A percentile compares a stretch with the other conserved stretches of the same genome.
Evolutionary conservation across 2,797 vertebrate genomes (phyloP).

Genomic region (Chelmon rostratus): DNA sequence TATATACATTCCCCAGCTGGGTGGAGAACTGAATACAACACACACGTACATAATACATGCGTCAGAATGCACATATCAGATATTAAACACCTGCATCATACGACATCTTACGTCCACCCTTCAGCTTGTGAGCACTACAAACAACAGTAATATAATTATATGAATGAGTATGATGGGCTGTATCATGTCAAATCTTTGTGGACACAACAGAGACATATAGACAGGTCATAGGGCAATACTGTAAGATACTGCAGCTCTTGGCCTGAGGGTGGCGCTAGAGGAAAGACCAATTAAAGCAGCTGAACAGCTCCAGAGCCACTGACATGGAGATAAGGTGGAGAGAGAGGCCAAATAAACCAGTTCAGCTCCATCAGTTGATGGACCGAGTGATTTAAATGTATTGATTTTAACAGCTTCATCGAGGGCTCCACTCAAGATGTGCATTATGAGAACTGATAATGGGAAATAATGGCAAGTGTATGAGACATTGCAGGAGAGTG

Average conservation of each 20-base stretch:
- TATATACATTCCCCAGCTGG: neutral
- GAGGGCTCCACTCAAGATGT: conserved; percentile 31
- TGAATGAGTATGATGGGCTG: neutral
- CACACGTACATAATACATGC: neutral
- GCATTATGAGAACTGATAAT: conserved; percentile 44
- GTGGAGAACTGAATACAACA: neutral
- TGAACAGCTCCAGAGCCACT: neutral
- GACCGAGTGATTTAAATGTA: conserved; percentile 25
- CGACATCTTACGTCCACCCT: neutral
- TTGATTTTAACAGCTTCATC: conserved; percentile 50
- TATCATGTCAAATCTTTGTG: neutral
- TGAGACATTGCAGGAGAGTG: neutral
- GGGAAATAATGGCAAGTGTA: conserved; percentile 29
- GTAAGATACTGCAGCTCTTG: neutral
- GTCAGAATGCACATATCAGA: neutral
- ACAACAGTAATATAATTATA: neutral
- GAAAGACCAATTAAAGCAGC: neutral
- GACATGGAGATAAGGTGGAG: too few species aligned
- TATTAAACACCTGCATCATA: neutral
- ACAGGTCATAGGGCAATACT: neutral
- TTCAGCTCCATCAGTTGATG: neutral
- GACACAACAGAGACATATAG: neutral
- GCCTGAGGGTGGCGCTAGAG: conserved; percentile 44
- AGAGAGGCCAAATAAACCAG: neutral
- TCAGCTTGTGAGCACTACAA: neutral